Evolutionary conservation across 2,797 vertebrate genomes (phyloP), one percentile per base, ranked within the genome.

Genomic region (Tokudaia muenninki): DNA sequence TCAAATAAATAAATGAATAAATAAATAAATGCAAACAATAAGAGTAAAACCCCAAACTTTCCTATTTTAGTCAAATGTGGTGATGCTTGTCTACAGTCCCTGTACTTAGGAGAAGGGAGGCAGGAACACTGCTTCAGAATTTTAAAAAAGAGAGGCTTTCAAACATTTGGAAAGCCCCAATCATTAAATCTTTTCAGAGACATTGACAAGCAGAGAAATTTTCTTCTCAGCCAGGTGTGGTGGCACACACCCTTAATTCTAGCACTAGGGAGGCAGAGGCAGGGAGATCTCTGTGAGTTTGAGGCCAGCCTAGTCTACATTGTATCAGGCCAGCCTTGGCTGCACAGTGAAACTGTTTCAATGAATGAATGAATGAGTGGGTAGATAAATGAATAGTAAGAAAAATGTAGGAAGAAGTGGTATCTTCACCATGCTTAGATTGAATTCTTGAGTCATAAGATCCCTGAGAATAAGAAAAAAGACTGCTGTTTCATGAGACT

Each of bases 1-100:
- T 59, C 55, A 6, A 5, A 67, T 11, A 14, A 6, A 44, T 10
- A 2, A 14, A 26, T 2, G 13, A 2, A 34, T 4, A 52, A 1
- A 34, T 2, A 52, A 79, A 34, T 24, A 63, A 63, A 67, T 13
- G 12, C 12, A 67, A 67, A 67, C 65, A 67, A 67, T 10, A 80
- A 80, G 21, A 26, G 24, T 1, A 37, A 57, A 81, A n/a, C 11
- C 34, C 1, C 34, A 37, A 37, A 57, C 19, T 81, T 59, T 59
- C 34, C 34, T 24, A 81, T 59, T 80, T 34, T 81, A 57, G 74
- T 4, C 21, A 37, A 21, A 81, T 44, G 79, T 59, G 37, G 24
- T 83, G 24, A 14, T 57, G 16, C 3, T 6, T 17, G 26, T 37
- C 24, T 63, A 63, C 26, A 44, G 12, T 44, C 37, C 37, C 26